Base-by-base conservation (phyloP, 2,797 vertebrate species). In the Limosa lapponica region DNA sequence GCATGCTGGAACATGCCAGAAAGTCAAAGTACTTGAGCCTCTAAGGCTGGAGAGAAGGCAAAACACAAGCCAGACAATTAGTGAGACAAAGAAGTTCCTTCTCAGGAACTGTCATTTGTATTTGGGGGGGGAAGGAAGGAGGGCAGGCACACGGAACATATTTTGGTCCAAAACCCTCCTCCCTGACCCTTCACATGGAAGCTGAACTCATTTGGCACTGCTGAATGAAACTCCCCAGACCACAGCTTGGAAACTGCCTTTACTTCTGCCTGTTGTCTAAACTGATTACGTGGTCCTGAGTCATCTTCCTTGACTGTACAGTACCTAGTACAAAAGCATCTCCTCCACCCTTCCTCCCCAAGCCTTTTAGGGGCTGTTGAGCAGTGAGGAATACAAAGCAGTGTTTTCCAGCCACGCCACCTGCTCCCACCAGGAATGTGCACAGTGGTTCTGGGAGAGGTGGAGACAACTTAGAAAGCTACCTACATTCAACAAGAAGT, bases 311-410 rank as follows among this genome's bases (percentile, higher is more conserved):
- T 30, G 10, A 20, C 37, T 39, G 48, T 22, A 72, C 23, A 34
- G 37, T 9, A 24, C 48, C 65, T 6, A 19, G 19, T 16, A 34
- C 54, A 52, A 46, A 22, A 71, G 37, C 14, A 57, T 49, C n/a
- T 59, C 25, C 58, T 25, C 78, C 2, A 2, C 28, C 20, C 15
- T 0, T 2, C 70, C 4, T 3, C 34, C 20, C 20, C 0, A 1
- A 70, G 57, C 41, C 64, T 46, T 39, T 24, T 7, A 59, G 46
- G 46, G 28, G n/a, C 41, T 88, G 49, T 49, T 52, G 32, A 51
- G 48, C 72, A 72, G 22, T 8, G 14, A 62, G 22, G 16, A 77
- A 74, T 36, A 85, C 23, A 58, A 44, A 39, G 48, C 41, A 39
- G 27, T 3, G 7, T 32, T 74, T 70, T 19, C 70, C 23, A 65